Conservation (phyloP, 2,797 vertebrate genomes). For the Telmatherina bonti region DNA sequence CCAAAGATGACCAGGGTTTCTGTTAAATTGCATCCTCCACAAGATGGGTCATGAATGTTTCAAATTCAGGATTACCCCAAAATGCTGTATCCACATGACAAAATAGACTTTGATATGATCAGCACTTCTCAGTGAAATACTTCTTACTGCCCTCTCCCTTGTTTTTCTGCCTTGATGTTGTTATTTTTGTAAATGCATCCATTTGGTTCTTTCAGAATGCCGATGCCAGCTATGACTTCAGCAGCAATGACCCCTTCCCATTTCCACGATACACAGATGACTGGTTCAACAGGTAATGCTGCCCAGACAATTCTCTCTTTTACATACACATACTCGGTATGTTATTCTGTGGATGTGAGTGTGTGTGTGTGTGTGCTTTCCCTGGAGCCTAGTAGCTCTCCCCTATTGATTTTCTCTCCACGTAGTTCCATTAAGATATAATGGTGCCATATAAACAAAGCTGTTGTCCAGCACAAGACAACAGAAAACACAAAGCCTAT, state of each 20-base stretch:
- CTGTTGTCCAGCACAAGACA: constrained; percentile 57
- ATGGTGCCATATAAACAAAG: constrained; percentile 72
- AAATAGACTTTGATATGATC: constrained; percentile 41
- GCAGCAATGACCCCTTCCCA: constrained; percentile 97
- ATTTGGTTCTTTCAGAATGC: constrained; percentile 91
- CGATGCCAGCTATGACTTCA: constrained; percentile 99
- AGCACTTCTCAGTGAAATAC: constrained; percentile 23
- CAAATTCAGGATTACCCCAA: constrained; percentile 3
- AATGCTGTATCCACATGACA: constrained; percentile 16
- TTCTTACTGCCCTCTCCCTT: constrained; percentile 19
- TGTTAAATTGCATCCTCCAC: constrained; percentile 9
- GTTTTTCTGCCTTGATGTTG: constrained; percentile 29
- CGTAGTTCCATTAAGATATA: constrained; percentile 76
- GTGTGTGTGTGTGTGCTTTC: constrained; percentile 31
- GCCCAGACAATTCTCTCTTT: constrained; percentile 41
- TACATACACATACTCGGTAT: constrained; percentile 17
- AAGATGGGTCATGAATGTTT: neutral
- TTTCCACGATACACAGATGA: constrained; percentile 99
- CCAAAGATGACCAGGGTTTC: neutral
- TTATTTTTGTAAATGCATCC: constrained; percentile 49
- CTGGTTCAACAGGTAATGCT: constrained; percentile 99
- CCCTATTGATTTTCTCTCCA: constrained; percentile 78
- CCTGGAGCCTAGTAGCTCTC: constrained; percentile 46
- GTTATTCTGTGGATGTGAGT: constrained; percentile 43
- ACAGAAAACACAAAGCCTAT: constrained; percentile 51